Evolutionary conservation across 2,797 vertebrate species (phyloP), one percentile per base, ranked within the genome.

Genomic region (Platyrinchus mystaceus): DNA sequence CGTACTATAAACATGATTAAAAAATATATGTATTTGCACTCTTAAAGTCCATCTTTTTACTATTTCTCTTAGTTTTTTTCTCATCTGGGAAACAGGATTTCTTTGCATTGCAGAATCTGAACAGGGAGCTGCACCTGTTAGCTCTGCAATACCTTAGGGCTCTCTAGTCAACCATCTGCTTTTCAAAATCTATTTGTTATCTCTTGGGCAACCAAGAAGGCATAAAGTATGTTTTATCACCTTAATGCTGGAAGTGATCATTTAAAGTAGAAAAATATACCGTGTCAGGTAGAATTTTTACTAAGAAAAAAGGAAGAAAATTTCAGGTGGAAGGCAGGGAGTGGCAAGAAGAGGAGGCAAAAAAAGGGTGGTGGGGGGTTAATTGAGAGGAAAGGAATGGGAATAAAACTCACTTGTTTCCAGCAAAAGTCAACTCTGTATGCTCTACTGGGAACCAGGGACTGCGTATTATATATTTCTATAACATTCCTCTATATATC

Each of bases 151-250:
- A 94, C 94, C 89, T 84, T 80, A 70, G 89, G 85, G 94, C 75
- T 87, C 84, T 93, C 84, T 63, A 89, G 71, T 76, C 78, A 95
- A 81, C 89, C 92, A 87, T 92, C 96, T 95, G 89, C 80, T 91
- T 96, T 96, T 97, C 83, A 69, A 94, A 91, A 93, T 71, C 47
- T 74, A 60, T 94, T 93, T 94, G 85, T 60, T 96, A 71, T 66
- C 63, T 92, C 89, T 59, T 74, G 69, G 75, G 83, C 39, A 96
- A 90, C 43, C 12, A 30, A 79, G 85, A 94, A 74, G 52, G 71
- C 59, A 93, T 58, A 88, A 96, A 94, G 58, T 94, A 46, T 59
- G 21, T 69, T 89, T 95, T 93, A 80, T 83, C 90, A 93, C 76
- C 47, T 92, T 80, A 95, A 53, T 17, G 76, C n/a, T 86, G 58